Evolutionary conservation across 2,888 invertebrate genomes (phyloP).

Genomic region (Drosophila percnosoma): DNA sequence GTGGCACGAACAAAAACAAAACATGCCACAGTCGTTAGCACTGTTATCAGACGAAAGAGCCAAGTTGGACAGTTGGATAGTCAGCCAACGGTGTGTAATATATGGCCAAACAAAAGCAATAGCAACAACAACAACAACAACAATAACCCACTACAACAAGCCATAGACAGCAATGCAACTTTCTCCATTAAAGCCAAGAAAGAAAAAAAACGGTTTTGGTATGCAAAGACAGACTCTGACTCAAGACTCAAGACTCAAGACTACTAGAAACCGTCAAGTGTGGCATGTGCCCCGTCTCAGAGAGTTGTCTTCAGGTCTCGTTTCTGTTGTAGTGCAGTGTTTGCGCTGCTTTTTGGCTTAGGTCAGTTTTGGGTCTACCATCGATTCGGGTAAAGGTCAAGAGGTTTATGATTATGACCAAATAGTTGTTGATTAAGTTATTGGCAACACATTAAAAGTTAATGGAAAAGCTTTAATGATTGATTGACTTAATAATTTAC

Average conservation of each 20-base stretch:
- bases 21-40: constrained; percentile 37
- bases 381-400: constrained; percentile 46
- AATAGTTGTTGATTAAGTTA: too few relatives aligned
- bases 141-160: constrained; percentile 11
- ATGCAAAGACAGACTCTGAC: constrained; percentile 56
- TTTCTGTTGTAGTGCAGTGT: constrained; percentile 35
- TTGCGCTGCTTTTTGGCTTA: constrained; percentile 20
- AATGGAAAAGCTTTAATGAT: not conserved
- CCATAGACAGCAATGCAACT: constrained; percentile 55
- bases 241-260: constrained; percentile 26
- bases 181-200: constrained; percentile 64
- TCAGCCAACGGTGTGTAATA: constrained; percentile 48
- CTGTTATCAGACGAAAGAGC: constrained; percentile 70
- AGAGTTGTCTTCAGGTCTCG: not conserved
- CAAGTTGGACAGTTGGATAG: constrained; percentile 44
- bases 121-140: constrained; percentile 26
- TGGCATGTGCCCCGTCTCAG: constrained; percentile 44
- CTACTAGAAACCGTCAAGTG: constrained; percentile 35
- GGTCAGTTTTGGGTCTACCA: constrained; percentile 39
- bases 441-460: not conserved
- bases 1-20: constrained; percentile 39
- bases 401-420: not conserved
- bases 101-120: constrained; percentile 48
- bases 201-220: constrained; percentile 47
- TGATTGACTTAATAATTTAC: not conserved